Evolutionary conservation across 2,888 invertebrate species (phyloP), one percentile per base, ranked within the genome.

Genomic region (Cryptocephalus primarius): DNA sequence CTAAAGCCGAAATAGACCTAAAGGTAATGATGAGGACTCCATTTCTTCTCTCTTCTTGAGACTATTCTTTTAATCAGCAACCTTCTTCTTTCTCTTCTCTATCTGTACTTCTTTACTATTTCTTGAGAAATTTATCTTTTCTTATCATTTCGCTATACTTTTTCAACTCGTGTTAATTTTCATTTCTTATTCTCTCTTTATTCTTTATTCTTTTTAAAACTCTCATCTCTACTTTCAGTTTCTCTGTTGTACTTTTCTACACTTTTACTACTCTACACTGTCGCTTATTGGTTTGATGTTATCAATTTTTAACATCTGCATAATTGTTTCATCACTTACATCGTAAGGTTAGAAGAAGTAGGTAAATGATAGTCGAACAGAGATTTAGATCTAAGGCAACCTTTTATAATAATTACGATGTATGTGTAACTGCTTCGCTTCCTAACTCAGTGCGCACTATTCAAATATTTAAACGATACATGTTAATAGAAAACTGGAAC

Each of bases 11-110:
- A 49, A 48, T 55, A 44, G 65, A 66, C 22, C 55, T 70, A 54
- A 71, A 71, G 70, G 71, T 71, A 71, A 68, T 43, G 42, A 22
- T 32, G 14, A 43, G 32, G 38, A 33, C 36, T 43, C 38, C 22
- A 22, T n/a, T n/a, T n/a, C 22, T 22, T 22, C 22, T 22, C 2
- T 22, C 22, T 22, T 22, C 22, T 22, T 22, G 22, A 22, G 22
- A 6, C 22, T 22, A 6, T 22, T 22, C 22, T 22, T 22, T 22
- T 4, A 22, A 22, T 22, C 22, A 22, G 22, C 22, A 22, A 22
- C 32, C 43, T 46, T 50, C 40, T 40, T 45, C 45, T 40, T 31
- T 45, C 31, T 46, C 44, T 44, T 50, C 44, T 51, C 34, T 44
- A 33, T 45, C 39, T 39, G 13, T 46, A 9, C 40, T 39, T 50